phyloP scores from a whole-genome alignment of 2,797 vertebrate species.

The Siniperca obscura region DNA sequence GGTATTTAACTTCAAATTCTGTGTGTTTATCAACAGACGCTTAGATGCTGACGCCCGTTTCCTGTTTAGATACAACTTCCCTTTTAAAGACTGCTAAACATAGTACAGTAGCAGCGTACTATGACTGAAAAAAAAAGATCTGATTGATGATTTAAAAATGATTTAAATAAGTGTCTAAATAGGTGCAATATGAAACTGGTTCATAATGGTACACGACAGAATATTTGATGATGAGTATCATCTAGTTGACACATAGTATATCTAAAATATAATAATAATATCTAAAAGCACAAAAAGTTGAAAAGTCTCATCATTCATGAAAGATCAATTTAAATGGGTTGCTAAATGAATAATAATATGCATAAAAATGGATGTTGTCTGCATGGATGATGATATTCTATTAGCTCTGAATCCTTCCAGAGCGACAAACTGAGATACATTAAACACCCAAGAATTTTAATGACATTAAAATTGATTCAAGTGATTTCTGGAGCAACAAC shows the following conservation, averaged over 20 bases:
- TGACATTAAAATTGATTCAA: not conserved
- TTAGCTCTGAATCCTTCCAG: no score
- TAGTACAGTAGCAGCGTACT: not conserved
- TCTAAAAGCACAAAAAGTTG: not conserved
- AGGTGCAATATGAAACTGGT: not conserved
- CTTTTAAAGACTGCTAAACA: not conserved
- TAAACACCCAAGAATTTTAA: not conserved
- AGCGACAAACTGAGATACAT: not conserved
- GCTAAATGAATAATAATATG: not conserved
- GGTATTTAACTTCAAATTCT: not conserved
- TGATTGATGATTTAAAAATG: not conserved
- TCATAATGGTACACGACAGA: not conserved
- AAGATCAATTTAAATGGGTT: not conserved
- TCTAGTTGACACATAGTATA: not conserved
- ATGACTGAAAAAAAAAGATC: not conserved
- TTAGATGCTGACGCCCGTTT: not conserved
- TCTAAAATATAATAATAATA: not conserved
- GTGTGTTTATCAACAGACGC: not conserved
- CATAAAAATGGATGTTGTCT: not conserved
- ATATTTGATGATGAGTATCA: not conserved
- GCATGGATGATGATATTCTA: no score
- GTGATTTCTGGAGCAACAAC: not conserved
- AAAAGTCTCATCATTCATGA: not conserved
- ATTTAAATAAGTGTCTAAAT: not conserved
- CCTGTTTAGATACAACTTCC: not conserved